Evolutionary conservation across 2,888 invertebrate species (phyloP), one percentile per base, ranked within the genome.

Genomic region (Masnerella sp.): DNA sequence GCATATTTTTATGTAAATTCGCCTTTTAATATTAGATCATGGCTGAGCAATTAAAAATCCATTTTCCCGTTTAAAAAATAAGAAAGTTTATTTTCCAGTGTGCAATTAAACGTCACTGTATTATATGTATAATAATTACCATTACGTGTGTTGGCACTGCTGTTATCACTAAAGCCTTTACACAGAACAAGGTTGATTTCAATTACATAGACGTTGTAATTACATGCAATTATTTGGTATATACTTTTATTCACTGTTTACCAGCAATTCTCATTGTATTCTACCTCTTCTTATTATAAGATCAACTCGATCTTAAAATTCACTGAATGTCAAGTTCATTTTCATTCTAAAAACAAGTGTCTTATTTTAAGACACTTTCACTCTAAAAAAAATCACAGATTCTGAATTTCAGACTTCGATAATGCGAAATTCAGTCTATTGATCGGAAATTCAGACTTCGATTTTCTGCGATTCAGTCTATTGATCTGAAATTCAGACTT

Each of bases 171-270:
- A 36, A 52, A 51, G 45, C 47, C 47, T 70, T 61, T 62, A 15
- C 62, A 28, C 7, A 18, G 36, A 62, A 51, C 62, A 70, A 62
- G 70, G 62, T 62, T 70, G 25, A 49, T 70, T 64, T 64, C 70
- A 32, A 58, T 71, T 71, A 49, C 51, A 71, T 58, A 36, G 58
- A 51, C 40, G 42, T 28, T 47, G 56, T 51, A 58, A 71, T 71
- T 64, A 28, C 34, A 22, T 56, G 64, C 51, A 64, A 71, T 71
- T 71, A 71, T 64, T 58, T 40, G 28, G 36, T 43, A 32, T 51
- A 58, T 56, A 45, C 40, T 58, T 64, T 42, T 71, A 56, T 49
- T 64, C 58, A 17, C 34, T 45, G 36, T 65, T 56, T 59, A 59
- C 45, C 32, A 45, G 56, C 52, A 40, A 42, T 47, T 40, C 17